Conservation (phyloP, 2,888 invertebrate genomes). For the Tipula vernalis region DNA sequence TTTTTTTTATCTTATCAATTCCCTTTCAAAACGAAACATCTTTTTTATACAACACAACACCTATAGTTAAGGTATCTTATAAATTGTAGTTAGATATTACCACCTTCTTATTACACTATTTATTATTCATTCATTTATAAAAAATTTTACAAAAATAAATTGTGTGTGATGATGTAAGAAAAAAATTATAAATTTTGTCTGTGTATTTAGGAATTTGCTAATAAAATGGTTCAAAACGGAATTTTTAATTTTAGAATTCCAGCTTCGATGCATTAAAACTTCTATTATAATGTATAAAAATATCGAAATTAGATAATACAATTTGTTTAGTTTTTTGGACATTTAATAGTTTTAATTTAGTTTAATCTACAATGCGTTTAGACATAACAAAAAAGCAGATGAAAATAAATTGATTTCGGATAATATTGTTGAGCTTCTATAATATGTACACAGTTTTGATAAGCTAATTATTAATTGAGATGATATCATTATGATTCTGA, state of each 20-base stretch:
- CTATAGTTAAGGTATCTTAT: background rate
- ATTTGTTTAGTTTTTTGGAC: background rate
- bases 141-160: background rate
- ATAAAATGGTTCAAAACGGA: background rate
- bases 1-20: background rate
- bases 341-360: background rate
- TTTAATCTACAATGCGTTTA: background rate
- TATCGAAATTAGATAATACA: background rate
- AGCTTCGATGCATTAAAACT: background rate
- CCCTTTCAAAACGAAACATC: background rate
- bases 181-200: background rate
- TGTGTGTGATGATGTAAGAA: slow-evolving; percentile 4
- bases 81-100: background rate
- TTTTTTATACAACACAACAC: background rate
- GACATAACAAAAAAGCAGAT: background rate
- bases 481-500: background rate
- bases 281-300: background rate
- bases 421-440: background rate
- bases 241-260: background rate
- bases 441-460: background rate
- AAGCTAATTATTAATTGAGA: background rate
- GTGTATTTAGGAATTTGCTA: background rate
- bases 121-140: background rate
- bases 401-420: background rate
- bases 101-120: background rate